A percentile compares a stretch with the other conserved stretches of the same genome.
phyloP scores from a whole-genome alignment of 2,888 invertebrate genomes.

The Drosophila longiperda region DNA sequence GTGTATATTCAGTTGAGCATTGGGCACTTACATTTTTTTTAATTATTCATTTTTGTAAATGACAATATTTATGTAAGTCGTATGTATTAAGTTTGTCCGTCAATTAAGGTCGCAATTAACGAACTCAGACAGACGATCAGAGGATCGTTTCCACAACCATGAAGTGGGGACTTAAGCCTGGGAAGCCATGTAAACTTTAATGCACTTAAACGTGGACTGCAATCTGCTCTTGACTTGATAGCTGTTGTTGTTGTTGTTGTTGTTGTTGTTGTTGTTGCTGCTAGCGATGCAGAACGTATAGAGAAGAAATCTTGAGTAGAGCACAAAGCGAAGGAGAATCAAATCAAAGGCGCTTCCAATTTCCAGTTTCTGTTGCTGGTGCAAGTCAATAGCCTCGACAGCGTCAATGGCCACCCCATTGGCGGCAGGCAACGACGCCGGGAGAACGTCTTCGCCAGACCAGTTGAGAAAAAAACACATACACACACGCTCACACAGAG shows the following conservation, averaged over 20 bases:
- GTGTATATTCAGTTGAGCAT: slow-evolving; percentile 13
- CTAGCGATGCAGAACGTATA: slow-evolving; percentile 26
- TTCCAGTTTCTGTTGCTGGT: slow-evolving; percentile 68
- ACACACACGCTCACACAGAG: background rate
- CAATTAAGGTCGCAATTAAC: slow-evolving; percentile 40
- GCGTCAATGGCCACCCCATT: slow-evolving; percentile 58
- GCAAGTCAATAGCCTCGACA: slow-evolving; percentile 73
- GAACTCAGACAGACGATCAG: slow-evolving; percentile 5
- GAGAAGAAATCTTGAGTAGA: slow-evolving; percentile 51
- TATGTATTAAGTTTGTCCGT: slow-evolving; percentile 2
- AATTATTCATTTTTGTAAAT: slow-evolving; percentile 6
- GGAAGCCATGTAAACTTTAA: slow-evolving; percentile 14
- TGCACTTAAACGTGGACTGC: slow-evolving; percentile 17
- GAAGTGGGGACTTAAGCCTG: slow-evolving; percentile 5
- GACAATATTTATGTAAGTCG: slow-evolving; percentile 1
- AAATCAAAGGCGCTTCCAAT: slow-evolving; percentile 55
- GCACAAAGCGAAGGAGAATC: slow-evolving; percentile 30
- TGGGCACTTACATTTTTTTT: background rate
- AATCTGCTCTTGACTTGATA: slow-evolving; percentile 25
- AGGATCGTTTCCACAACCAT: slow-evolving; percentile 39
- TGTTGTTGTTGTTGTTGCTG: slow-evolving; percentile 7
- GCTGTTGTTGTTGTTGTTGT: slow-evolving; percentile 12
- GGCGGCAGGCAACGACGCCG: slow-evolving; percentile 37
- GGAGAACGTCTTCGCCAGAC: slow-evolving; percentile 44
- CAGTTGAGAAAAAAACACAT: slow-evolving; percentile 33